phyloP scores from a whole-genome alignment of 2,797 vertebrate genomes.

The Hoplostethus atlanticus region DNA sequence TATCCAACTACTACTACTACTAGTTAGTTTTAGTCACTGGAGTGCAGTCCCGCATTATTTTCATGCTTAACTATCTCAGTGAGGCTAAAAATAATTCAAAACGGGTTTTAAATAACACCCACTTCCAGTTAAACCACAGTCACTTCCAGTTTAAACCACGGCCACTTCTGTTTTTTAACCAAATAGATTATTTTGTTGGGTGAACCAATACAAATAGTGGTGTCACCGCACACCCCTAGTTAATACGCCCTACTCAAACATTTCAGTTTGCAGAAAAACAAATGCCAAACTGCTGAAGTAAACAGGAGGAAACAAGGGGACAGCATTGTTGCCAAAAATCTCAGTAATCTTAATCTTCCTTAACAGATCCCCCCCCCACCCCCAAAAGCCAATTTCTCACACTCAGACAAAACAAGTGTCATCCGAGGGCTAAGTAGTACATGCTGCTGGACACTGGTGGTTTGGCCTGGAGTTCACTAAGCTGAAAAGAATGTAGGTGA shows the following conservation, averaged over 20 bases:
- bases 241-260: background rate
- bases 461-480: slow-evolving; percentile 31
- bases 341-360: background rate
- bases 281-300: background rate
- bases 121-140: no score
- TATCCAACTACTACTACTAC: background rate
- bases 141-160: no score
- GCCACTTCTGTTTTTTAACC: no score
- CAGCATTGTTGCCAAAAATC: background rate
- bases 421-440: background rate
- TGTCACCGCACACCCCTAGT: no score
- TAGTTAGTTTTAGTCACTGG: no score
- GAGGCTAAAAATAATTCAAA: no score
- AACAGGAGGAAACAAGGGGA: slow-evolving; percentile 3
- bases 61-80: no score
- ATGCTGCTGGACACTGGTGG: background rate
- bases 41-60: no score
- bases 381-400: background rate
- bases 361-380: background rate
- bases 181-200: no score
- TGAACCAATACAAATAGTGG: no score
- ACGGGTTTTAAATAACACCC: no score
- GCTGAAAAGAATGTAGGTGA: slow-evolving; percentile 23
- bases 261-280: background rate
- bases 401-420: background rate